Base-by-base conservation (phyloP, 2,797 vertebrate species). In the Luscinia luscinia region DNA sequence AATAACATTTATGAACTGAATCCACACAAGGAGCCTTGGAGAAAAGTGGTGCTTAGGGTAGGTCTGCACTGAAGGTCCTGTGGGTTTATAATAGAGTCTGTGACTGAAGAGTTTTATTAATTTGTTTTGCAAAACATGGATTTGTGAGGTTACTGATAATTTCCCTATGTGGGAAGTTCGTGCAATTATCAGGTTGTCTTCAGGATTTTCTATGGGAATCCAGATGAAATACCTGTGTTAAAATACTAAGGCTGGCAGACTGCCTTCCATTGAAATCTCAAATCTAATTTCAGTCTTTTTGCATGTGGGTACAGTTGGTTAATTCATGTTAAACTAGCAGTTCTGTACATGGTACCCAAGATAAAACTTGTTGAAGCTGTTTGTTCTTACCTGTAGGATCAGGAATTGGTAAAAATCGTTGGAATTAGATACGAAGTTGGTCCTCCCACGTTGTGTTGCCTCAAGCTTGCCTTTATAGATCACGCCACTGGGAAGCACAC, bases 321-420 rank as follows among this genome's bases (percentile, higher is more conserved):
- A 81, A 86, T 10, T 75, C 7, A 45, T 45, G 43, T 45, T 80
- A 26, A 64, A 48, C 30, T 62, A 14, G 11, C 26, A 76, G 21
- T 64, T 85, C 22, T 80, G 4, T 61, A 30, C 19, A 4, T 75
- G 34, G 10, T 34, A 23, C 54, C 17, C 6, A 11, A 34, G 32
- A 12, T 9, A 32, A 21, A 77, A 54, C 14, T 51, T 74, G 15
- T 66, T 95, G 87, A 74, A 85, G 54, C n/a, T 93, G 17, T 92
- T 90, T 45, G 14, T 83, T 90, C 72, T 94, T 62, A 32, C 85
- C 32, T 96, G 17, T 81, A 99, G 99, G 99, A 99, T 98, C 99
- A 99, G 98, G 99, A 99, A 97, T 98, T 99, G 98, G 99, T 99
- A 78, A 99, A 99, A 98, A 99, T 99, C 88, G 99, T 99, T 84